These are phyloP conservation scores for Thera britannica DNA, from an alignment of 2,888 invertebrate species.

Conservation along the genomic window DNA sequence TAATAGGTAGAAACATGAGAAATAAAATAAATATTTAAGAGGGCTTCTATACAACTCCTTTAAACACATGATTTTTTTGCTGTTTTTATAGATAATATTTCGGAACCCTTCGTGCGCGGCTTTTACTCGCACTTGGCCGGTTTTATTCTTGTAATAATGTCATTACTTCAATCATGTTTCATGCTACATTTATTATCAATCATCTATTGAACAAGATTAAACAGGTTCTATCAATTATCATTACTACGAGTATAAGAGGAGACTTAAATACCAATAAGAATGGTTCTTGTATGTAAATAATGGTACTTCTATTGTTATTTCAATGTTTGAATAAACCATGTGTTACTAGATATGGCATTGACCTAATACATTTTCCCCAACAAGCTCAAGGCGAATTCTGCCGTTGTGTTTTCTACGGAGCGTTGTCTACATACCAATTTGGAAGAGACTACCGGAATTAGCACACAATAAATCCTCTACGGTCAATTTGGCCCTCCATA, in stretches of 20 bases:
- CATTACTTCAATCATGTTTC: conserved; percentile 4
- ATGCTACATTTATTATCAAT: conserved; percentile 9
- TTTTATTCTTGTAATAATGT: not conserved
- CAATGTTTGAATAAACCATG: conserved; percentile 20
- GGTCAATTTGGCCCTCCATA: conserved; percentile 43
- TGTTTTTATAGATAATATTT: no score
- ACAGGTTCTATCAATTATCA: conserved; percentile 15
- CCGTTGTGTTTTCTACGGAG: conserved; percentile 39
- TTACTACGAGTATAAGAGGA: conserved; percentile 7
- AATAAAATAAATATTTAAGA: no score
- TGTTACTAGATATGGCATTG: conserved; percentile 49
- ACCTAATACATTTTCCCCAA: conserved; percentile 56
- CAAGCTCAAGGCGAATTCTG: conserved; percentile 49
- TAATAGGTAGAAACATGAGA: no score
- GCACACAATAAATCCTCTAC: conserved; percentile 55
- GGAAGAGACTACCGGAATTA: conserved; percentile 47
- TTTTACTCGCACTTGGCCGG: no score
- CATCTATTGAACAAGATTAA: conserved; percentile 1
- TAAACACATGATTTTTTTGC: no score
- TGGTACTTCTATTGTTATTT: conserved; percentile 14
- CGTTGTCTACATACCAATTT: conserved; percentile 50
- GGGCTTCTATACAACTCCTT: no score
- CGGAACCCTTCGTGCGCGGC: no score
- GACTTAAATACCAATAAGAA: conserved; percentile 24
- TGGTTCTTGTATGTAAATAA: conserved; percentile 10